Base-by-base conservation (phyloP, 2,797 vertebrate genomes). In the Peromyscus melanophrys region DNA sequence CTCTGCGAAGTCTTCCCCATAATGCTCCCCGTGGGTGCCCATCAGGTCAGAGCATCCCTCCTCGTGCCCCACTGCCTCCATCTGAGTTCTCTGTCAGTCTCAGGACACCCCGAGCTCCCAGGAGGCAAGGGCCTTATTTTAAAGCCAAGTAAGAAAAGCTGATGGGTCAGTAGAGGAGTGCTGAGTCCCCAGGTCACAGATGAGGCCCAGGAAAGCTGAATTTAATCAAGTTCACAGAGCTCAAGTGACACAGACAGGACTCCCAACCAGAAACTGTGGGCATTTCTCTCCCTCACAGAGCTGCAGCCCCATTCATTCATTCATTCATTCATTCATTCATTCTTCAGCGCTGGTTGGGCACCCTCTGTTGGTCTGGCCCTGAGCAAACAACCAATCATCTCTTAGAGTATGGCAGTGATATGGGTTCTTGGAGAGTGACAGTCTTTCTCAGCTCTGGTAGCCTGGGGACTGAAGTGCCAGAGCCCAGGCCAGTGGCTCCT, bases 311-410 rank as follows among this genome's bases (percentile, higher is more conserved):
- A 3, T 34, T 34, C 78, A 59, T 6, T 6, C 77, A 57, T 23
- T 12, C 52, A n/a, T 14, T 11, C 29, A 5, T 82, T 4, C 55
- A 29, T 63, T 0, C 37, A 40, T 82, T 3, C 81, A 43, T 82
- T 7, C 37, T 27, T 69, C 84, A 14, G 29, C 57, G 6, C 31
- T 76, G 80, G 21, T 7, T 65, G 71, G 77, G 59, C 3, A 17
- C 91, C 90, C 96, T 84, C 92, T 95, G 17, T 95, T 81, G 81
- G 82, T 87, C 13, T 9, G 13, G 57, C 55, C 1, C 85, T 92
- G 27, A 31, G n/a, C 31, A 69, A 77, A 65, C 21, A 71, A 86
- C 16, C 7, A 0, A 69, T 34, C 0, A 5, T 55, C 67, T 40
- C 0, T 40, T 57, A 52, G 29, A 37, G 2, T n/a, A 9, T 52